Conservation (phyloP, 2,888 invertebrate genomes). For the Zygaena filipendulae region DNA sequence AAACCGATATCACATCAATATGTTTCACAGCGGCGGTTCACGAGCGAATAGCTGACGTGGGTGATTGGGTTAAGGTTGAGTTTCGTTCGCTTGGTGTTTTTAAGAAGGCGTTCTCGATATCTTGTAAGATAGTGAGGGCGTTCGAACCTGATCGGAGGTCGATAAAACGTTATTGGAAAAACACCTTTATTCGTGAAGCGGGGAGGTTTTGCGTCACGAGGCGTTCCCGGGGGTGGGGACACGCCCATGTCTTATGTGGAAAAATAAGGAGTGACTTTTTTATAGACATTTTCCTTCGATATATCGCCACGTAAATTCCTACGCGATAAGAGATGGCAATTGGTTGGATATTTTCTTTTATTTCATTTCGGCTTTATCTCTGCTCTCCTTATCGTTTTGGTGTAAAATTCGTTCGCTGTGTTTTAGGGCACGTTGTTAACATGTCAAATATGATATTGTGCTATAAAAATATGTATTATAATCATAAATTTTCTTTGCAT, state of each 20-base stretch:
- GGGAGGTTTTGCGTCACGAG: constrained; percentile 43
- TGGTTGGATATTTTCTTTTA: constrained; percentile 34
- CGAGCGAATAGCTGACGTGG: constrained; percentile 30
- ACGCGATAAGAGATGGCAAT: constrained; percentile 32
- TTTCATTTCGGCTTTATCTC: constrained; percentile 10
- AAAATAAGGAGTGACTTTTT: constrained; percentile 49
- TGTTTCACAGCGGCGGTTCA: constrained; percentile 40
- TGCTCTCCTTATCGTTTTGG: no score
- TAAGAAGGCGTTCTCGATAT: constrained; percentile 67
- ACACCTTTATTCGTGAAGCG: constrained; percentile 49
- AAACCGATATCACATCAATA: constrained; percentile 68
- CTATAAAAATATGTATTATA: constrained; percentile 11
- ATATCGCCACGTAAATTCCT: constrained; percentile 26
- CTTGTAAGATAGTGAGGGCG: constrained; percentile 67
- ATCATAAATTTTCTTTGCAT: constrained; percentile 22
- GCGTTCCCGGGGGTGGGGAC: constrained; percentile 45
- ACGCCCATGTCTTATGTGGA: constrained; percentile 62
- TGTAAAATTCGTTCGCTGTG: no score
- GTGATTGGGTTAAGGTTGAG: constrained; percentile 30
- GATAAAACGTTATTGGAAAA: constrained; percentile 59
- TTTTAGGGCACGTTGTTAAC: background rate
- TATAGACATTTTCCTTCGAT: constrained; percentile 36
- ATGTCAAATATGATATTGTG: constrained; percentile 17
- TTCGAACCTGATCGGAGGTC: constrained; percentile 60
- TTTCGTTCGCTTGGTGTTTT: constrained; percentile 27